Conservation (phyloP, 2,797 vertebrate species). For the Alcedo atthis region DNA sequence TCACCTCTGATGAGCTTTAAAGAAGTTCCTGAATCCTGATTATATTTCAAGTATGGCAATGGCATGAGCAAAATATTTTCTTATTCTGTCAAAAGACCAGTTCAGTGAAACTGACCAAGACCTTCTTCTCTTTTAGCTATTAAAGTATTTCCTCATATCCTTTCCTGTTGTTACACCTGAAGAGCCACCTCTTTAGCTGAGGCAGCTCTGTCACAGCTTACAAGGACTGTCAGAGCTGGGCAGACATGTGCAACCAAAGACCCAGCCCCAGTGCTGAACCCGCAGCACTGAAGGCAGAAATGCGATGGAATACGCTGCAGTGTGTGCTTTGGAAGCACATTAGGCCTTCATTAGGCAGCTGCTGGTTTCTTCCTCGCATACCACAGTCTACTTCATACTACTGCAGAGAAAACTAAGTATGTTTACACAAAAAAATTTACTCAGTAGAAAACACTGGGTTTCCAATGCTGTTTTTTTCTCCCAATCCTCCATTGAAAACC, state of each 20-base stretch:
- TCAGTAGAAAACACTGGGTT: background rate
- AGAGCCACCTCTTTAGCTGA: background rate
- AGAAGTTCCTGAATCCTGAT: background rate
- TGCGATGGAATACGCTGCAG: background rate
- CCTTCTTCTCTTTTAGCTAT: background rate
- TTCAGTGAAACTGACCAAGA: background rate
- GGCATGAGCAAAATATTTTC: background rate
- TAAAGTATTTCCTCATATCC: background rate
- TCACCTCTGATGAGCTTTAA: background rate
- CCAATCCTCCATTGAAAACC: background rate
- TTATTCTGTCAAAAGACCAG: background rate
- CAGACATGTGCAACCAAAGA: background rate
- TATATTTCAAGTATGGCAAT: background rate
- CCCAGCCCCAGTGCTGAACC: background rate
- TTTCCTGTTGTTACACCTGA: background rate
- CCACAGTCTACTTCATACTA: background rate
- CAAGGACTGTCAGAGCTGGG: background rate
- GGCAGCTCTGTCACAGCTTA: background rate
- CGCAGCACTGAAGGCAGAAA: rapidly evolving
- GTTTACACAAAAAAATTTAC: background rate
- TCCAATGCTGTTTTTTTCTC: background rate
- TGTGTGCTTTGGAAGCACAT: background rate
- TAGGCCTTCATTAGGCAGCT: background rate
- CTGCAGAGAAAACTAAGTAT: background rate
- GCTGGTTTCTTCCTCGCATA: background rate